Evolutionary conservation across 2,888 invertebrate genomes (phyloP).

Genomic region (Hyposoter didymator): DNA sequence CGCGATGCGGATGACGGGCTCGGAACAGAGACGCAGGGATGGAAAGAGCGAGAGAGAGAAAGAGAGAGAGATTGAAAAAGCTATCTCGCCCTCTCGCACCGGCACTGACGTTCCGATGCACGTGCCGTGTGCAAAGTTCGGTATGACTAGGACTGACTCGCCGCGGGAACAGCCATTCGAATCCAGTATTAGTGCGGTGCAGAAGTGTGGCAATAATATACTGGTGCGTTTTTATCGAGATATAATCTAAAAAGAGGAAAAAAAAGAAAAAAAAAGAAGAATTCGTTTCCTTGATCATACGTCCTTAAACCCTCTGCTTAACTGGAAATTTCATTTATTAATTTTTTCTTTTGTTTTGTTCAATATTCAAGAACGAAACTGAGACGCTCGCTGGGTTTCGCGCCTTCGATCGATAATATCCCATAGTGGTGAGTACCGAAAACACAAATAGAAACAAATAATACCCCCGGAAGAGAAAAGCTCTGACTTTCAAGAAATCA

Average conservation of each 20-base stretch:
- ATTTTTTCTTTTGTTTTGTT: slow-evolving; percentile 44
- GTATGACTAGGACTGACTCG: slow-evolving; percentile 84
- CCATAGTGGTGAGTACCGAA: slow-evolving; percentile 71
- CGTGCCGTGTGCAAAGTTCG: slow-evolving; percentile 84
- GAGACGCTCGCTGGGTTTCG: slow-evolving; percentile 65
- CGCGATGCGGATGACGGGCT: background rate
- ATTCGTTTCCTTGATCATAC: slow-evolving; percentile 37
- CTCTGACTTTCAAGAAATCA: background rate
- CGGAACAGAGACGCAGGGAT: background rate
- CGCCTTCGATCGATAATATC: slow-evolving; percentile 72
- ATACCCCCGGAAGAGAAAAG: background rate
- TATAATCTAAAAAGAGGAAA: background rate
- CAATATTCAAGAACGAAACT: slow-evolving; percentile 63
- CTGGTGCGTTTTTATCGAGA: slow-evolving; percentile 62
- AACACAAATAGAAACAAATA: slow-evolving; percentile 8
- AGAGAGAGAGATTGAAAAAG: slow-evolving; percentile 21
- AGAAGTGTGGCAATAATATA: slow-evolving; percentile 77
- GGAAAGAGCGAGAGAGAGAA: slow-evolving; percentile 23
- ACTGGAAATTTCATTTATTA: background rate
- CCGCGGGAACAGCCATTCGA: slow-evolving; percentile 83
- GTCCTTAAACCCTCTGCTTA: slow-evolving; percentile 10
- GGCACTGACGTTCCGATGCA: slow-evolving; percentile 79
- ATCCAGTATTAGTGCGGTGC: slow-evolving; percentile 85
- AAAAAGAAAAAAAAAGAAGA: no score
- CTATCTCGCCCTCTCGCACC: slow-evolving; percentile 65